These are phyloP conservation scores for Cryptotermes secundus DNA, from an alignment of 1,140 invertebrate genomes.

Conservation along the genomic window DNA sequence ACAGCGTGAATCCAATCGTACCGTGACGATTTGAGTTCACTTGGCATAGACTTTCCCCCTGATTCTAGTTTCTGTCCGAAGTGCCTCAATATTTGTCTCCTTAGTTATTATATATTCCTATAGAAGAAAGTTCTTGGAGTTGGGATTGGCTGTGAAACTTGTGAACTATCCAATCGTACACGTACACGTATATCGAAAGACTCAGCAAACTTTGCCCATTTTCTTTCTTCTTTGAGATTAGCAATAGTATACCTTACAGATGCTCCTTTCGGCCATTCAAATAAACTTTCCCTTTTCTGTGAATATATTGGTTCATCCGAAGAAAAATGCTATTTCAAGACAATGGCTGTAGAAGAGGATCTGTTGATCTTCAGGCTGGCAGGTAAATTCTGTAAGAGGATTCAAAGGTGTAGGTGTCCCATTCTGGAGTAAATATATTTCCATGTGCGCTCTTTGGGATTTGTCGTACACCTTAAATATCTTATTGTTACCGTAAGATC, in stretches of 20 bases:
- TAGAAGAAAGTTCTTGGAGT: neutral
- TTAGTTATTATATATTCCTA: conserved; percentile 12
- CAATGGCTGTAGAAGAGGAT: neutral
- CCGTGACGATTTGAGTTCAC: no score
- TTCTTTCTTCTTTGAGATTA: neutral
- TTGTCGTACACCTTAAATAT: no score
- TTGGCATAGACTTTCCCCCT: no score
- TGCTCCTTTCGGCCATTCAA: neutral
- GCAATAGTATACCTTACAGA: neutral
- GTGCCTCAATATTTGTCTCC: neutral
- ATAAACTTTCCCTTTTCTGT: neutral
- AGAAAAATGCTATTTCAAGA: neutral
- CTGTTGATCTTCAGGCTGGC: no score
- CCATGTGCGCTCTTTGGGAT: no score
- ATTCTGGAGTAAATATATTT: no score
- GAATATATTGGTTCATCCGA: neutral
- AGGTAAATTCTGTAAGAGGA: no score
- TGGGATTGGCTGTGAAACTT: neutral
- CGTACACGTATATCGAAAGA: neutral
- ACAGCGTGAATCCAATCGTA: no score
- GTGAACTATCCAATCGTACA: neutral
- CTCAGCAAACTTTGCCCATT: neutral
- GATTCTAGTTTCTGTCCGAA: no score
- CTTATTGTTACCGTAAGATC: no score
- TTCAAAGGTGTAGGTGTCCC: no score